Conservation (phyloP, 2,113 vertebrate genomes). For the Synodontis membranacea region DNA sequence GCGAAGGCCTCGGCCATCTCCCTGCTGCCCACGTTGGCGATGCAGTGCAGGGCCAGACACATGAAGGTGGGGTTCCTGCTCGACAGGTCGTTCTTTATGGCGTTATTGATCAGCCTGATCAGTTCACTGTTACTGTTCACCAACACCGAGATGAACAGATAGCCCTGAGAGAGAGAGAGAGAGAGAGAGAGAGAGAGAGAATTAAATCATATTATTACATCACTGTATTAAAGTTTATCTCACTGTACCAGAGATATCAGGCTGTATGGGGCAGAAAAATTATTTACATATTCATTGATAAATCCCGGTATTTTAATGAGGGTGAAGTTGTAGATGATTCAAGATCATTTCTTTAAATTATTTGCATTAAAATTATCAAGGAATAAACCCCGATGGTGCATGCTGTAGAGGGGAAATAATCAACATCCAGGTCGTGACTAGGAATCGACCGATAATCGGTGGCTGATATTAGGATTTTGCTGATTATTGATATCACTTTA, state of each 20-base stretch:
- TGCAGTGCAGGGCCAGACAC: constrained; percentile 92
- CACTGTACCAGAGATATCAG: not conserved
- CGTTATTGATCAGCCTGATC: constrained; percentile 92
- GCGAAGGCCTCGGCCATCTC: constrained; percentile 95
- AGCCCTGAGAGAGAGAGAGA: constrained; percentile 72
- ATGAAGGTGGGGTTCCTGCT: constrained; percentile 96
- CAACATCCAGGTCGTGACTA: not conserved
- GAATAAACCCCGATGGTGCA: not conserved
- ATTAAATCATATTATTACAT: not conserved
- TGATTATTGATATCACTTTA: too few species aligned
- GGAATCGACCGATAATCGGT: too few species aligned
- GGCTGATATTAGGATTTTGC: too few species aligned
- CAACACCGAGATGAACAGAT: constrained; percentile 92
- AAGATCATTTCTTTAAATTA: not conserved
- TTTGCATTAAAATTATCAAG: not conserved
- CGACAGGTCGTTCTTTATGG: constrained; percentile 92
- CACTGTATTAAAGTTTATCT: not conserved
- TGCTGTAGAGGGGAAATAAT: too few species aligned
- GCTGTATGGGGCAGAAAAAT: not conserved
- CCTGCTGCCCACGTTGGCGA: constrained; percentile 89
- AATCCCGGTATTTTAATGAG: not conserved
- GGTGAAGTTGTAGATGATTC: not conserved
- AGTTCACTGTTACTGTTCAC: constrained; percentile 93
- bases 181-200: not conserved
- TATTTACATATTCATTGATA: not conserved